Evolutionary conservation across 2,113 vertebrate species (phyloP).

Genomic region (Ellobius talpinus): DNA sequence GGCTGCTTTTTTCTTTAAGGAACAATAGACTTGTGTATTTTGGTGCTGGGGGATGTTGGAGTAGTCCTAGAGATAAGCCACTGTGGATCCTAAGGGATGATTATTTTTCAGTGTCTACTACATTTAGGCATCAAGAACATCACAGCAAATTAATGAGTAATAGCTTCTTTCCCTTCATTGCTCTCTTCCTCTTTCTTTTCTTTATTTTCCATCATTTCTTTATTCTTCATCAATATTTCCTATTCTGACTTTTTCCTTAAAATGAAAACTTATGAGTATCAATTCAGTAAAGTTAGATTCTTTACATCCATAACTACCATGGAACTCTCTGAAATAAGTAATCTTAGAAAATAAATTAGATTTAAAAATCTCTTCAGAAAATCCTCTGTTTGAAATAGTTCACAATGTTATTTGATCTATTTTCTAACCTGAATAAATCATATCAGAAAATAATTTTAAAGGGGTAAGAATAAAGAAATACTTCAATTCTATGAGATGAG

Average conservation of each 20-base stretch:
- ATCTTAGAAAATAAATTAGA: conserved; percentile 29
- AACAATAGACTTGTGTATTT: background rate
- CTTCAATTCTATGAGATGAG: background rate
- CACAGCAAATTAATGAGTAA: background rate
- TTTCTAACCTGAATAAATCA: conserved; percentile 26
- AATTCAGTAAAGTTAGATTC: background rate
- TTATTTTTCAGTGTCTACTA: background rate
- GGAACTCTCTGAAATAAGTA: background rate
- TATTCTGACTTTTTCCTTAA: background rate
- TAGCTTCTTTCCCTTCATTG: background rate
- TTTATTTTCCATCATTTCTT: background rate
- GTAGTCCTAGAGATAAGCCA: background rate
- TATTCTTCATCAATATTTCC: background rate
- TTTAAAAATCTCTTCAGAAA: conserved; percentile 52
- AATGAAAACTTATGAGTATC: background rate
- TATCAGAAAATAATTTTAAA: background rate
- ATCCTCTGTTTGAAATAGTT: conserved; percentile 20
- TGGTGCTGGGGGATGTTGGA: accelerated
- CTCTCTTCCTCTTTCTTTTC: background rate
- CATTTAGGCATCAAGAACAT: background rate
- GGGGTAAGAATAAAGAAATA: background rate
- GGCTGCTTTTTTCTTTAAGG: background rate
- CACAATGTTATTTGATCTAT: conserved; percentile 23
- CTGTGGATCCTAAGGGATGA: background rate
- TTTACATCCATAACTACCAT: background rate